phyloP scores from a whole-genome alignment of 2,888 invertebrate species.

The Bhutanitis thaidina region DNA sequence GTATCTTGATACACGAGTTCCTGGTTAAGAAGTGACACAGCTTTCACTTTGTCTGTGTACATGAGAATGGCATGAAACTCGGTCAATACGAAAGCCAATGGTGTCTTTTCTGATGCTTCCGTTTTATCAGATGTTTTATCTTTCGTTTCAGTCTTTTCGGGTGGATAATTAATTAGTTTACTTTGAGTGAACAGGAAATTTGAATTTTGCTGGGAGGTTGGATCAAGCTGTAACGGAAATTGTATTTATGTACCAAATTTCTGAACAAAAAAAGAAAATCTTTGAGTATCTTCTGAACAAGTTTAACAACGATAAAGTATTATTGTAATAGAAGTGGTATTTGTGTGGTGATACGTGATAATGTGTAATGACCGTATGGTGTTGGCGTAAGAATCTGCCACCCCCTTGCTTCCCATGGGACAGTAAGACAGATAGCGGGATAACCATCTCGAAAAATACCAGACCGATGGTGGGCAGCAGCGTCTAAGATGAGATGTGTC shows the following conservation, averaged over 20 bases:
- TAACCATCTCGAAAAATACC: too few species aligned
- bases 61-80: conserved; percentile 94
- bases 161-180: conserved; percentile 61
- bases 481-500: too few species aligned
- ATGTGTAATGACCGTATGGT: too few species aligned
- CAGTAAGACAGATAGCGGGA: too few species aligned
- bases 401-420: too few species aligned
- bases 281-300: too few species aligned
- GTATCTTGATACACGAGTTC: conserved; percentile 92
- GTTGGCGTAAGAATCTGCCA: too few species aligned
- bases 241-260: background rate
- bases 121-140: conserved; percentile 42
- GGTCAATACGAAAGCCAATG: conserved; percentile 90
- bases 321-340: too few species aligned
- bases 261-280: background rate
- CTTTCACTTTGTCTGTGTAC: conserved; percentile 90
- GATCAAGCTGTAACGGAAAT: conserved; percentile 64
- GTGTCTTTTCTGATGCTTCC: conserved; percentile 69
- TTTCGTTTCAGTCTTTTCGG: conserved; percentile 51
- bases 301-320: too few species aligned
- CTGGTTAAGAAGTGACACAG: conserved; percentile 90
- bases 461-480: too few species aligned
- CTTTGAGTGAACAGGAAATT: conserved; percentile 70
- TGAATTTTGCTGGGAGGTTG: conserved; percentile 68
- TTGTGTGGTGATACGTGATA: too few species aligned